Base-by-base conservation (phyloP, 2,113 vertebrate species). In the Morphnarchus princeps region DNA sequence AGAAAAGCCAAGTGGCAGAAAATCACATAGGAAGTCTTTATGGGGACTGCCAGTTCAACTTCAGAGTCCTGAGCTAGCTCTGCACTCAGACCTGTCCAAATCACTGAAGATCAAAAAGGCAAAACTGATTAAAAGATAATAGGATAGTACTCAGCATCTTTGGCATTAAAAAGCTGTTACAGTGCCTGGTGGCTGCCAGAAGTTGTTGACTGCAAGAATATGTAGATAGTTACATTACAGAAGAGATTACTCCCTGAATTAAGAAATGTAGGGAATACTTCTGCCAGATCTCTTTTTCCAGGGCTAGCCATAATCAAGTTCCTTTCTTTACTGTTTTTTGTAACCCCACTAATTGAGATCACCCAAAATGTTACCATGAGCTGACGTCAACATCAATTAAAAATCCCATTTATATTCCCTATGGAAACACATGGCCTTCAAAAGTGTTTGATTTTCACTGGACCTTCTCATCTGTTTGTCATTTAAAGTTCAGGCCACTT, bases 331-430 rank as follows among this genome's bases (percentile, higher is more conserved):
- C 98, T 99, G 98, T 98, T 99, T 99, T 98, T 98, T 98, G 97
- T 97, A 97, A 98, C 89, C 93, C 93, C 94, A 63, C 98, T 99
- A 98, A 99, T 99, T 99, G 98, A 98, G 98, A 98, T 99, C 98
- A 97, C 97, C 98, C 96, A 98, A 98, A 98, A 98, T 97, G 97
- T 98, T 98, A 98, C 98, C 98, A 98, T 97, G 97, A 98, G 94
- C 97, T 97, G 97, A 97, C 98, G 98, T 99, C 99, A 98, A 96
- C 97, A 98, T 98, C 98, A 99, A 99, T 99, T 99, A 99, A 99
- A 99, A 99, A 98, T 97, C 96, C 96, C 98, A 99, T 99, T 98
- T 98, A 97, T 99, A 98, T 98, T 98, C 98, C 94, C 61, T 94
- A 77, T 97, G 97, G 96, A 98, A 98, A 98, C 98, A 98, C 98